Evolutionary conservation across 2,113 vertebrate genomes (phyloP), one percentile per base, ranked within the genome.

Genomic region (Heterotilapia buettikoferi): DNA sequence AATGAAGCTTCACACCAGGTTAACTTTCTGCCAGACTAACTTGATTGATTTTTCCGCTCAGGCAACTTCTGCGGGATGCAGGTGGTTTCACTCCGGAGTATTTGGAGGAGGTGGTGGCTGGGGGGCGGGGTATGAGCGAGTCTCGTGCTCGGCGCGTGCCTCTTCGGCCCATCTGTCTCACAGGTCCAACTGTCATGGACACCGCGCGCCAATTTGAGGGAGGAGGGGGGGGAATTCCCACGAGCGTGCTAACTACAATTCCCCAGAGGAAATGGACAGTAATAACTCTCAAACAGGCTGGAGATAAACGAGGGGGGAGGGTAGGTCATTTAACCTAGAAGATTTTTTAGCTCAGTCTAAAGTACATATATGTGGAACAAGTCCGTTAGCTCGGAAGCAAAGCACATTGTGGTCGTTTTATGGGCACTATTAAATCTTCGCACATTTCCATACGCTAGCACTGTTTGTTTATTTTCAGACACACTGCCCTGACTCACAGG

Each of bases 141-240:
- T 82, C 96, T 94, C 95, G 96, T 96, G 96, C 92, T 93, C 43
- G 95, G 73, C 96, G 95, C 96, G 96, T 97, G 96, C 96, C 89
- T 86, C 86, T 57, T 83, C 13, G 9, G 82, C 7, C 94, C 94
- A 95, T 94, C 95, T 95, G 95, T 93, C 92, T 85, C 91, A 81
- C 63, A 2, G 61, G 63, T 91, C 85, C 86, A 95, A 94, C 93
- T 94, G 95, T 93, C 92, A 95, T 83, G 31, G 87, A 95, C 93
- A 95, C 92, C 88, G 31, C 45, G 89, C 89, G 86, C 52, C 21
- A 78, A 29, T 83, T 68, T n/a, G n/a, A 21, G 71, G 76, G 45
- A n/a, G 21, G 21, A n/a, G n/a, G 31, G 40, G 80, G 40, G 80
- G 50, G 3, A 63, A 91, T 94, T 92, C 93, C 93, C 90, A 90